Evolutionary conservation across 2,888 invertebrate genomes (phyloP).

Genomic region (Thecophora atra): DNA sequence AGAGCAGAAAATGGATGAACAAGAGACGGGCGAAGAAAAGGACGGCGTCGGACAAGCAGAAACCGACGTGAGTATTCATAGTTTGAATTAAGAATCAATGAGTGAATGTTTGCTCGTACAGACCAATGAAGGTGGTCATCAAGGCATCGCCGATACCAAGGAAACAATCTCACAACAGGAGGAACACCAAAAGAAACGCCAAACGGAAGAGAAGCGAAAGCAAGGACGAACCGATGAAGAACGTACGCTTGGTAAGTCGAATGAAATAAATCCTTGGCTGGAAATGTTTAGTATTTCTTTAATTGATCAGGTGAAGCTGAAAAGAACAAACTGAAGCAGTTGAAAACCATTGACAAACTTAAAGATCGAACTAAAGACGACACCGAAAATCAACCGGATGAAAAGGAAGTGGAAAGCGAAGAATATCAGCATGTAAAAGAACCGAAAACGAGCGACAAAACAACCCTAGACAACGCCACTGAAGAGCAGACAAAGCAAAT

Average conservation of each 20-base stretch:
- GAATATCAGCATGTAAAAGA: constrained; percentile 88
- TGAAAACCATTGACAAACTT: constrained; percentile 68
- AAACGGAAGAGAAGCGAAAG: constrained; percentile 71
- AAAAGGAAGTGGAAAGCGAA: constrained; percentile 70
- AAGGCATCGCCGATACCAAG: constrained; percentile 68
- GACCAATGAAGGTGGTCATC: constrained; percentile 72
- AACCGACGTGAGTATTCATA: constrained; percentile 67
- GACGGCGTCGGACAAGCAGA: constrained; percentile 80
- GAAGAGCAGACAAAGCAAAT: constrained; percentile 78
- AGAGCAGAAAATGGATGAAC: constrained; percentile 68
- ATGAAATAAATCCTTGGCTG: not conserved
- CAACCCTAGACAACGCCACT: constrained; percentile 79
- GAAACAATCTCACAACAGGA: constrained; percentile 65
- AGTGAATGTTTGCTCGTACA: constrained; percentile 34
- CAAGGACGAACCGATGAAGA: constrained; percentile 81
- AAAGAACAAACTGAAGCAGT: constrained; percentile 61
- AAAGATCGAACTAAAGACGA: constrained; percentile 63
- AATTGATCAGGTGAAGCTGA: constrained; percentile 58
- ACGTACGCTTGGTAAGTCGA: constrained; percentile 70
- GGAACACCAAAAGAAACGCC: constrained; percentile 60
- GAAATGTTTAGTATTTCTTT: not conserved
- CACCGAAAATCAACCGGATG: constrained; percentile 62
- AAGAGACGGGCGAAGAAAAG: constrained; percentile 69
- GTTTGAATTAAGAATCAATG: not conserved
- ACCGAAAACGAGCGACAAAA: constrained; percentile 77